Evolutionary conservation across 2,888 invertebrate genomes (phyloP), one percentile per base, ranked within the genome.

Genomic region (Parnassius mnemosyne): DNA sequence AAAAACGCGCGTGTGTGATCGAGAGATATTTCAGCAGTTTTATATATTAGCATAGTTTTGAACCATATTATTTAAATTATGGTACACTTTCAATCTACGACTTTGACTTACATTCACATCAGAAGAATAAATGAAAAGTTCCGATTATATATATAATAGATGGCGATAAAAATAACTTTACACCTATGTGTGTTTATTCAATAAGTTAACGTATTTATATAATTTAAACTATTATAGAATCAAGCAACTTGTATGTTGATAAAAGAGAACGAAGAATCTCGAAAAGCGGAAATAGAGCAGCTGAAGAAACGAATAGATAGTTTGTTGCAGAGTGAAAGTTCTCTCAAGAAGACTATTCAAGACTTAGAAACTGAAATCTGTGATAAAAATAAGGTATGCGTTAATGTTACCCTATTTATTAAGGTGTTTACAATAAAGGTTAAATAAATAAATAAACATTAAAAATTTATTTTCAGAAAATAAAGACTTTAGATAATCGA

Each of bases 401-500:
- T 47, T 20, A 20, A 20, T 20, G 2, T 20, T 20, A 20, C 20
- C 20, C 20, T 20, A 20, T 20, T 20, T 20, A 20, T 20, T 20
- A 20, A 20, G 20, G 20, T 20, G 20, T 20, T 20, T 2, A 20
- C 20, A 20, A 20, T 20, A 20, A 20, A 20, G 20, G 20, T 20
- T 20, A 20, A 20, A 20, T 20, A 20, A 20, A 20, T 20, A 20
- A 20, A 20, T 20, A 20, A n/a, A 47, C 3, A 41, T 10, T 10
- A 9, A 42, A 42, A 49, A 13, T 52, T 12, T 44, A 11, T 51
- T 84, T 92, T 49, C 81, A 97, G 96, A 95, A 95, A 86, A 96
- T 98, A 72, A 96, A 97, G 89, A 94, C 96, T 16, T 93, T 97
- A 75, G 97, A 98, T 82, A 96, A 97, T 83, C 94, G 97, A 71